A percentile compares a stretch with the other conserved stretches of the same genome.
Conservation (phyloP, 2,797 vertebrate species). For the Eulemur albifrons region DNA sequence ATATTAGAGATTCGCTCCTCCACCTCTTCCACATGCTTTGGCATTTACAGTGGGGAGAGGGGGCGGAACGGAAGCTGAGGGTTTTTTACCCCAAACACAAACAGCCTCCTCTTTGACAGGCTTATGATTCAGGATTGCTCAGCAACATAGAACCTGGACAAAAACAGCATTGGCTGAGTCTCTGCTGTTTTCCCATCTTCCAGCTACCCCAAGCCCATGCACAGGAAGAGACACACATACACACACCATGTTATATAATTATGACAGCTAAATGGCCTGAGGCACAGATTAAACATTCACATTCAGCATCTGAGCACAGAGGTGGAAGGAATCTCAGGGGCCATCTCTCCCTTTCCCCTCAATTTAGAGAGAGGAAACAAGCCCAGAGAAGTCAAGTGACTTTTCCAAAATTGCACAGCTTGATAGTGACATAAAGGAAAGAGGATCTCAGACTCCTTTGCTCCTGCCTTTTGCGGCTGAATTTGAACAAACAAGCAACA, state of each 20-base stretch:
- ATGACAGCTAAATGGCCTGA: background rate
- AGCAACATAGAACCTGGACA: background rate
- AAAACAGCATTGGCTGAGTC: background rate
- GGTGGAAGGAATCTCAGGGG: background rate
- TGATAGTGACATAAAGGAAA: background rate
- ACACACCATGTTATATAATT: background rate
- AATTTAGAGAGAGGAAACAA: background rate
- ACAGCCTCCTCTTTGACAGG: background rate
- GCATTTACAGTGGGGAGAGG: background rate
- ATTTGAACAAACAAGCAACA: background rate
- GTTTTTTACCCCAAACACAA: conserved; percentile 3
- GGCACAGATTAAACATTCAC: background rate
- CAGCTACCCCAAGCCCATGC: background rate
- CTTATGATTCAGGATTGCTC: conserved; percentile 18
- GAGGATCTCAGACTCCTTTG: background rate
- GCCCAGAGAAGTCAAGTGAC: background rate
- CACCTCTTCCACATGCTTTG: background rate
- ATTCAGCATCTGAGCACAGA: background rate
- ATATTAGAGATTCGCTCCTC: background rate
- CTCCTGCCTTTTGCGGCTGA: background rate
- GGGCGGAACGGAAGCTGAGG: background rate
- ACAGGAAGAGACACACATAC: background rate
- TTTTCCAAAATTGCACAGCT: background rate
- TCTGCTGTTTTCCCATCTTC: background rate
- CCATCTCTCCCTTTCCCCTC: background rate